Evolutionary conservation across 2,888 invertebrate species (phyloP).

Genomic region (Deroplatys truncata): DNA sequence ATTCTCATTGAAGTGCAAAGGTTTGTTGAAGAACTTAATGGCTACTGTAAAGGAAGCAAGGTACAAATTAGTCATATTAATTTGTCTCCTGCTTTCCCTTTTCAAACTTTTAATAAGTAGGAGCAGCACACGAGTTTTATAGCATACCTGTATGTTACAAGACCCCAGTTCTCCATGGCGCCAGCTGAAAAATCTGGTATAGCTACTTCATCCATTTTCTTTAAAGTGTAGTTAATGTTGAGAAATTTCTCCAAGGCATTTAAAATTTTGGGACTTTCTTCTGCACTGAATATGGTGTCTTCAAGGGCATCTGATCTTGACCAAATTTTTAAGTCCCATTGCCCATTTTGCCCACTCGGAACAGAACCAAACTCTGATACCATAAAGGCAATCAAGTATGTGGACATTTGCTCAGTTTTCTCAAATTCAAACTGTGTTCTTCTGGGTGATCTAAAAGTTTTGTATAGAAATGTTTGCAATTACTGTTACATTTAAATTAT

Average conservation of each 20-base stretch:
- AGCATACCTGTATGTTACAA: constrained; percentile 52
- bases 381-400: constrained; percentile 64
- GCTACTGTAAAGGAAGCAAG: too few species aligned
- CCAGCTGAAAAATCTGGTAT: constrained; percentile 74
- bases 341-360: constrained; percentile 28
- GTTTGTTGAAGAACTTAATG: too few species aligned
- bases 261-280: constrained; percentile 54
- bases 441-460: not conserved
- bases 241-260: constrained; percentile 57
- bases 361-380: constrained; percentile 65
- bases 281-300: constrained; percentile 60
- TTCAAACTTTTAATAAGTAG: too few species aligned
- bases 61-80: too few species aligned
- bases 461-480: not conserved
- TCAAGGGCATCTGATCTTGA: constrained; percentile 63
- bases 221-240: constrained; percentile 54
- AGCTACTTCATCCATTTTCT: constrained; percentile 68
- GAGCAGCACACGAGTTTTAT: not conserved
- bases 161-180: constrained; percentile 76
- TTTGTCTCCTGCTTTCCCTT: too few species aligned
- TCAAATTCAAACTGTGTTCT: constrained; percentile 29
- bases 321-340: constrained; percentile 55
- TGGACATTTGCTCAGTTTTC: constrained; percentile 60
- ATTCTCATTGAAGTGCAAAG: too few species aligned
- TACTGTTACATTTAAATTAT: too few species aligned